A percentile compares a stretch with the other conserved stretches of the same genome.
Conservation (phyloP, 2,113 vertebrate genomes). For the Parus major region DNA sequence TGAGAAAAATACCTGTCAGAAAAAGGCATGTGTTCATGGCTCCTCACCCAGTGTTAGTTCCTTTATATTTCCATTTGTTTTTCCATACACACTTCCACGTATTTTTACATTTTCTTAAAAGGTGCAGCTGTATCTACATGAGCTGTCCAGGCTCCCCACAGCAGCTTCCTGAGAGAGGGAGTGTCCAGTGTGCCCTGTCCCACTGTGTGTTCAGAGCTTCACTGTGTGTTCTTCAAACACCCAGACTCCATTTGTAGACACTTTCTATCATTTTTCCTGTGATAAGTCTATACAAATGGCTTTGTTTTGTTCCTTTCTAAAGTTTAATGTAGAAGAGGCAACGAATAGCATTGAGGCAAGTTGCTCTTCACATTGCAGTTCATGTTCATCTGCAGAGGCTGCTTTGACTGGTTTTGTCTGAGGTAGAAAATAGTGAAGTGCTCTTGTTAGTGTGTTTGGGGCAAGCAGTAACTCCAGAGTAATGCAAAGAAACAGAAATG, state of each 20-base stretch:
- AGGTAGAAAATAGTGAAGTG: background rate
- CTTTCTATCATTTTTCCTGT: background rate
- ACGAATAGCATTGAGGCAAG: background rate
- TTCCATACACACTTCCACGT: background rate
- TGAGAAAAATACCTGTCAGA: background rate
- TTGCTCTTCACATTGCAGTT: background rate
- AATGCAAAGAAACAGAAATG: background rate
- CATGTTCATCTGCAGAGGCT: background rate
- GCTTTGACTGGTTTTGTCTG: background rate
- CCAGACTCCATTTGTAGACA: background rate
- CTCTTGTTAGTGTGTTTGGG: background rate
- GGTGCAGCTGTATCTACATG: background rate
- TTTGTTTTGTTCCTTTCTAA: background rate
- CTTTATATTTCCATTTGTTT: background rate
- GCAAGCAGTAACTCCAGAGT: background rate
- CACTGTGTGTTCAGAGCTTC: background rate
- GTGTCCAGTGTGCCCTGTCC: rapidly evolving
- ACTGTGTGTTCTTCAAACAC: background rate
- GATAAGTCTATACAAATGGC: background rate
- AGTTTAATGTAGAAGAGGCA: background rate
- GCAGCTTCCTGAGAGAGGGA: background rate
- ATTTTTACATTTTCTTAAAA: background rate
- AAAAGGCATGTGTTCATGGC: background rate
- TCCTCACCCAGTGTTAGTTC: background rate
- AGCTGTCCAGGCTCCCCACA: background rate